phyloP scores from a whole-genome alignment of 2,888 invertebrate species.

The Flexamia atlantica region DNA sequence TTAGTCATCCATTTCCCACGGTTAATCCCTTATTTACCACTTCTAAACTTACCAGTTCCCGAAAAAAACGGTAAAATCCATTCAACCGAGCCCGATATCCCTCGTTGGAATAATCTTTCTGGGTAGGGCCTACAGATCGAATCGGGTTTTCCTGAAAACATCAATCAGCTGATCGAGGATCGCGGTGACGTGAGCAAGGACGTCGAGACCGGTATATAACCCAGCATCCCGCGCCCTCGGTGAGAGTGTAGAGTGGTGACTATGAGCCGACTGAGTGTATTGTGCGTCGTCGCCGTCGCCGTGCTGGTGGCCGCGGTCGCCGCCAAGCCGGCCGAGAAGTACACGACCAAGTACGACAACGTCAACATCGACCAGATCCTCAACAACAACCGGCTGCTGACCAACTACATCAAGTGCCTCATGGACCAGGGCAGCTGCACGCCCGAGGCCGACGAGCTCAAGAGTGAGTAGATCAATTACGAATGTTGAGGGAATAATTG shows the following conservation, averaged over 20 bases:
- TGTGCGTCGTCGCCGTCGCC: slow-evolving; percentile 68
- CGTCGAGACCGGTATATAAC: background rate
- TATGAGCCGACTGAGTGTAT: background rate
- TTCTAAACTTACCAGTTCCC: no score
- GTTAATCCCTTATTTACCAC: no score
- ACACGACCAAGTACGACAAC: slow-evolving; percentile 78
- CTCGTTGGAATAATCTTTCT: no score
- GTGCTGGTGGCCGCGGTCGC: slow-evolving; percentile 71
- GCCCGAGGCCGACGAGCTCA: slow-evolving; percentile 79
- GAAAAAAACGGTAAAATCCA: no score
- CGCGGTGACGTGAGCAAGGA: background rate
- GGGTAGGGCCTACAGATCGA: no score
- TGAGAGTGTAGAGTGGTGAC: background rate
- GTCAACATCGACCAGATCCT: slow-evolving; percentile 80
- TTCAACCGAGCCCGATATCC: no score
- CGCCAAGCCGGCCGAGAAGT: slow-evolving; percentile 71
- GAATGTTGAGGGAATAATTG: background rate
- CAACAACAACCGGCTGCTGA: slow-evolving; percentile 77
- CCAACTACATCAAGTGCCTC: slow-evolving; percentile 81
- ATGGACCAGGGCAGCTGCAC: slow-evolving; percentile 80
- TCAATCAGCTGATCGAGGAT: background rate
- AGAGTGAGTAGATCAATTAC: slow-evolving; percentile 75
- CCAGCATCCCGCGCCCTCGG: background rate
- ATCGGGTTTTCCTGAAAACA: slow-evolving; percentile 5
- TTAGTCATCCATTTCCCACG: no score